phyloP scores from a whole-genome alignment of 2,113 vertebrate species.

The Marmota flaviventris region DNA sequence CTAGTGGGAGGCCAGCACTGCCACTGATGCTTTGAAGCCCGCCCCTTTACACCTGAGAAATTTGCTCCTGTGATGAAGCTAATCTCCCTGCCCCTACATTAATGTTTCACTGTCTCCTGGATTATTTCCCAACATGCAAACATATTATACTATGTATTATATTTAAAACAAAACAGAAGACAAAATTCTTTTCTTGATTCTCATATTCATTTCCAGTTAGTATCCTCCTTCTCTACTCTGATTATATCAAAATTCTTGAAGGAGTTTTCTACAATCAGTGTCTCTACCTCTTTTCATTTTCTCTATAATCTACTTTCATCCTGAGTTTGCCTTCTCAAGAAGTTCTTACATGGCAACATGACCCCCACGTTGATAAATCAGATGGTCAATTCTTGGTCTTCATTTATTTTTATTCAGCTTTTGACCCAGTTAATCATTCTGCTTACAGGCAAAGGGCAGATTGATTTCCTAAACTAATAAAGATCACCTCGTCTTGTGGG shows the following conservation, averaged over 20 bases:
- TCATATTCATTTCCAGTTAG: neutral
- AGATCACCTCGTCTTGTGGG: too few species aligned
- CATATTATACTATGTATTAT: neutral
- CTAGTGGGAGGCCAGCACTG: too few species aligned
- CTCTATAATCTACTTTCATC: neutral
- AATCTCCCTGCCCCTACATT: neutral
- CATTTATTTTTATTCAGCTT: neutral
- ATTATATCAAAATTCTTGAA: conserved; percentile 5
- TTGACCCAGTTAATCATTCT: neutral
- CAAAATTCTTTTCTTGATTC: neutral
- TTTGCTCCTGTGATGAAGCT: neutral
- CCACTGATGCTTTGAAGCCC: neutral
- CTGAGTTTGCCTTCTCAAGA: neutral
- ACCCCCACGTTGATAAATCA: neutral
- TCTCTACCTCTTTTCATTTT: neutral
- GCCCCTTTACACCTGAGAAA: neutral
- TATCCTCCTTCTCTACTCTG: neutral
- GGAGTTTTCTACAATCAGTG: neutral
- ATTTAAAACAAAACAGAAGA: neutral
- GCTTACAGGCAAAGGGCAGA: neutral
- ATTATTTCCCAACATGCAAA: neutral
- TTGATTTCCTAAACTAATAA: too few species aligned
- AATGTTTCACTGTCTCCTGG: neutral
- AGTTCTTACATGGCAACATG: neutral
- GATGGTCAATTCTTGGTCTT: neutral